Percentiles rank a stretch among this genome's conserved stretches.
Conservation (phyloP, 2,888 invertebrate species). For the Hyalella azteca region DNA sequence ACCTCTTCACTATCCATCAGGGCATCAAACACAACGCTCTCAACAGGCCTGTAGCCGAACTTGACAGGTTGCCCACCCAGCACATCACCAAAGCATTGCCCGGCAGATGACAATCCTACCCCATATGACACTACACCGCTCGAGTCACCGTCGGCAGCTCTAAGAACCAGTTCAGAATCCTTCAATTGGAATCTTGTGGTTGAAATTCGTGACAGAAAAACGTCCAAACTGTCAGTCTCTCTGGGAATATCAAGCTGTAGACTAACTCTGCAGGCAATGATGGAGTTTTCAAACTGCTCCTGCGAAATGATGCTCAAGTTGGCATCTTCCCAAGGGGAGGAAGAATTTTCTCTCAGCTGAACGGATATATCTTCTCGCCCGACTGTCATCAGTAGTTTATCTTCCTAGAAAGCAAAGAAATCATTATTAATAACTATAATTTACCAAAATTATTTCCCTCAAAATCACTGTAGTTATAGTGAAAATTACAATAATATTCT, state of each 20-base stretch:
- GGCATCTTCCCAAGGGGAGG: background rate
- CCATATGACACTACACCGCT: background rate
- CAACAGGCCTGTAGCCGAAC: conserved; percentile 6
- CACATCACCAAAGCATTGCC: conserved; percentile 1
- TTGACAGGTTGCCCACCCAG: background rate
- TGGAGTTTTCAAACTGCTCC: background rate
- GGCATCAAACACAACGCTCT: background rate
- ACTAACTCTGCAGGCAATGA: conserved; percentile 12
- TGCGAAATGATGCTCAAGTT: background rate
- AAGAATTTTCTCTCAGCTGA: background rate
- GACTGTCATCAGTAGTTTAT: background rate
- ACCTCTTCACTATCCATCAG: background rate
- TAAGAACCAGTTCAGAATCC: background rate
- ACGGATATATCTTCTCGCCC: background rate
- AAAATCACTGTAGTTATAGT: background rate
- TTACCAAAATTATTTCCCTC: background rate
- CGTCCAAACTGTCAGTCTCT: background rate
- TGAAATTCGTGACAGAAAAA: background rate
- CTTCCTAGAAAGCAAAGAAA: background rate
- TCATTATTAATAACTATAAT: background rate
- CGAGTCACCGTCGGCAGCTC: background rate
- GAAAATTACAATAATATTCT: background rate
- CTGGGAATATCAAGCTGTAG: background rate
- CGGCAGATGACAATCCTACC: background rate
- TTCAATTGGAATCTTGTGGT: background rate